Percentiles rank a stretch among this genome's conserved stretches.
These are phyloP conservation scores for Eulemur mongoz DNA, from an alignment of 2,797 vertebrate species.

Conservation along the genomic window DNA sequence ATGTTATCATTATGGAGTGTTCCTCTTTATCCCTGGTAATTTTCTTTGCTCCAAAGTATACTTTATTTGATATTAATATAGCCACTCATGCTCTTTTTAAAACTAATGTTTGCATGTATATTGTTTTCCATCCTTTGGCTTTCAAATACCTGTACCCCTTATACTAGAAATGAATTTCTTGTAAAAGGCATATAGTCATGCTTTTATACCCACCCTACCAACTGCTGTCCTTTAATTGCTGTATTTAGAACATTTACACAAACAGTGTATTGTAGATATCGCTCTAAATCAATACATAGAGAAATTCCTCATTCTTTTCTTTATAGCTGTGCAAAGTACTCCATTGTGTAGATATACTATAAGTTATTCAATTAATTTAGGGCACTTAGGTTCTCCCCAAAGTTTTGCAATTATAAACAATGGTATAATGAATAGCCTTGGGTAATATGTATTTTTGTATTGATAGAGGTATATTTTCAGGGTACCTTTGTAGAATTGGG, in stretches of 20 bases:
- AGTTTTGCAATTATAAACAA: background rate
- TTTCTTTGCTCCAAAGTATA: background rate
- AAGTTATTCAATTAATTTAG: background rate
- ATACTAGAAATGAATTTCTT: background rate
- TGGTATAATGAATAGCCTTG: background rate
- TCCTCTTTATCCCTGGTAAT: background rate
- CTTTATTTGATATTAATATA: background rate
- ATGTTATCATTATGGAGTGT: background rate
- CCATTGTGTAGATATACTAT: background rate
- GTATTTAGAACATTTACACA: background rate
- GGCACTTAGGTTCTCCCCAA: background rate
- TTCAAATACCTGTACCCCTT: background rate
- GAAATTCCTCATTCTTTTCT: background rate
- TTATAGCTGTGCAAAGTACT: background rate
- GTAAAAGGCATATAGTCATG: background rate
- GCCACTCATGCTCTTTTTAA: background rate
- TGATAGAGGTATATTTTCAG: background rate
- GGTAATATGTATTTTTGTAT: background rate
- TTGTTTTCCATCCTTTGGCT: background rate
- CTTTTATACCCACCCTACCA: background rate
- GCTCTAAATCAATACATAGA: background rate
- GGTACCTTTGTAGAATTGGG: background rate
- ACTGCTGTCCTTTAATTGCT: background rate
- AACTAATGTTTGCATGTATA: background rate
- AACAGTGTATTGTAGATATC: background rate